Conservation (phyloP, 1,140 invertebrate species). For the Charaxes varanes region DNA sequence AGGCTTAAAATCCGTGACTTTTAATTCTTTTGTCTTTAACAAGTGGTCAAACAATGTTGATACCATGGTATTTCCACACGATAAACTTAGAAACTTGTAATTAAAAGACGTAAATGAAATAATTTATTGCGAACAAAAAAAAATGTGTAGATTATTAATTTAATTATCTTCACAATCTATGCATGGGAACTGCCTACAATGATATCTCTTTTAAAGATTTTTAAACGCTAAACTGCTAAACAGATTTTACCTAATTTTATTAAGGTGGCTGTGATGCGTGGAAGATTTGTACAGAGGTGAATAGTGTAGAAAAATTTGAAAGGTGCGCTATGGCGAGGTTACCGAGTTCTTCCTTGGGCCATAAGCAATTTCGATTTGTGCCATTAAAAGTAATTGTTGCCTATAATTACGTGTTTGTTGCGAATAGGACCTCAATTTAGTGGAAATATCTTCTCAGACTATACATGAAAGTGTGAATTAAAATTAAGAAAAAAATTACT, state of each 20-base stretch:
- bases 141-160: conserved; percentile 14
- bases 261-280: too few species aligned
- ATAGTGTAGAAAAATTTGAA: conserved; percentile 11
- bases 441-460: too few species aligned
- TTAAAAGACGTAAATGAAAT: conserved; percentile 40
- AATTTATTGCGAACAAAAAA: conserved; percentile 36
- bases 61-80: conserved; percentile 7
- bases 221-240: too few species aligned
- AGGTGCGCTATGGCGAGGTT: conserved; percentile 13
- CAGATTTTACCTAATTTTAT: too few species aligned
- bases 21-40: conserved; percentile 19
- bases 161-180: conserved; percentile 8
- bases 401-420: too few species aligned
- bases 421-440: too few species aligned
- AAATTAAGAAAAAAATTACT: too few species aligned
- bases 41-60: conserved; percentile 6
- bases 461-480: too few species aligned
- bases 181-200: conserved; percentile 17
- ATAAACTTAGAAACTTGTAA: conserved; percentile 23
- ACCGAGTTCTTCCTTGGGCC: conserved; percentile 3
- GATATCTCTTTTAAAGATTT: conserved; percentile 7
- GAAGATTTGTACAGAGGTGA: not conserved
- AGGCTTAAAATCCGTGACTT: conserved; percentile 18
- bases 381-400: conserved; percentile 2
- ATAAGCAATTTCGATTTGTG: not conserved